phyloP scores from a whole-genome alignment of 2,888 invertebrate genomes.

The Theretra japonica region DNA sequence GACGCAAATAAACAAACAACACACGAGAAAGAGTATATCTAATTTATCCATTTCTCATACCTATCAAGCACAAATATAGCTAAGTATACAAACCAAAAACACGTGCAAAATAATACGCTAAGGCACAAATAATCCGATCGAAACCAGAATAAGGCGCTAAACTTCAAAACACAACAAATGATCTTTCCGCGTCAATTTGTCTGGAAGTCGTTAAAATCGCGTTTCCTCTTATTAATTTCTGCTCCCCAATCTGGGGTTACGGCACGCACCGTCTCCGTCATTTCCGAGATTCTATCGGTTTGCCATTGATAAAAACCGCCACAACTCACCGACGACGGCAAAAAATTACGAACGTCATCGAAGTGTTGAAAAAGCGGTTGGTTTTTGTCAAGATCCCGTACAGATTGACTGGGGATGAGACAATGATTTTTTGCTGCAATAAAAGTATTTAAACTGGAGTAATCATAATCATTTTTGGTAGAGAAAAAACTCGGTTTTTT shows the following conservation, averaged over 20 bases:
- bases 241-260: constrained; percentile 56
- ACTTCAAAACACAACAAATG: constrained; percentile 71
- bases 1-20: too few species aligned
- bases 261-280: constrained; percentile 57
- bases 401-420: background rate
- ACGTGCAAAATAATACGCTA: too few species aligned
- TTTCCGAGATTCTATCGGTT: constrained; percentile 54
- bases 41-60: too few species aligned
- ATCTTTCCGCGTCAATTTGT: constrained; percentile 77
- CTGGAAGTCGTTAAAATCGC: constrained; percentile 76
- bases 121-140: too few species aligned
- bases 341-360: constrained; percentile 28
- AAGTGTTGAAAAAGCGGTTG: constrained; percentile 21
- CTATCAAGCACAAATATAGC: too few species aligned
- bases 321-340: constrained; percentile 9
- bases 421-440: constrained; percentile 1
- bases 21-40: too few species aligned
- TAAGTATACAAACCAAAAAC: too few species aligned
- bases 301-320: constrained; percentile 48
- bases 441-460: background rate
- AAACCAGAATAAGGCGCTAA: constrained; percentile 54
- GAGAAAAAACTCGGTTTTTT: background rate
- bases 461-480: background rate
- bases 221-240: constrained; percentile 80
- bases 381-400: background rate